Evolutionary conservation across 2,888 invertebrate species (phyloP).

Genomic region (Lymantria monacha): DNA sequence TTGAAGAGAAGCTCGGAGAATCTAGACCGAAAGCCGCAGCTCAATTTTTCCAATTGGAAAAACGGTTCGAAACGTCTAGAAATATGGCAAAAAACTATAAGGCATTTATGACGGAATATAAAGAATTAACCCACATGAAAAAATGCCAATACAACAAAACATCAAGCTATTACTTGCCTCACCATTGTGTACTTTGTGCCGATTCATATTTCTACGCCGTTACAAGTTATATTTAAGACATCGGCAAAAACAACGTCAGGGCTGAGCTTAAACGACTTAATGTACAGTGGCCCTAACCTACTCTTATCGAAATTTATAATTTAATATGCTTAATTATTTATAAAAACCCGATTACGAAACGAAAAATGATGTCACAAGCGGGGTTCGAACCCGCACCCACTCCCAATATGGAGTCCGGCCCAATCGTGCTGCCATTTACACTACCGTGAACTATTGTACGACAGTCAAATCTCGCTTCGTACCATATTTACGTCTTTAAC

Average conservation of each 20-base stretch:
- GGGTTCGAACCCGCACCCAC: too few relatives aligned
- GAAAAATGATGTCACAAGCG: too few relatives aligned
- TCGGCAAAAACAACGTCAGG: background rate
- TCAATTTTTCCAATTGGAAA: slow-evolving; percentile 2
- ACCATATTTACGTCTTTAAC: too few relatives aligned
- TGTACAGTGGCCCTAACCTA: slow-evolving; percentile 15
- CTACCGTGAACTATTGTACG: too few relatives aligned
- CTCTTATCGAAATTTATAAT: too few relatives aligned
- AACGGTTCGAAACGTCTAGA: background rate
- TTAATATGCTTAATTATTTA: too few relatives aligned
- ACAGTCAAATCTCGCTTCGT: too few relatives aligned
- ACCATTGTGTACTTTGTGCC: background rate
- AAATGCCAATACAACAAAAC: background rate
- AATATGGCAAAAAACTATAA: background rate
- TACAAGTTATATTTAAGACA: slow-evolving; percentile 3
- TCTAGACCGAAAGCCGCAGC: slow-evolving; percentile 2
- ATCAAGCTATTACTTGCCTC: background rate
- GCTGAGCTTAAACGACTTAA: slow-evolving; percentile 5
- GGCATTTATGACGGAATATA: slow-evolving; percentile 2
- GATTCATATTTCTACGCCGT: slow-evolving; percentile 1
- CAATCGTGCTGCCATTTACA: too few relatives aligned
- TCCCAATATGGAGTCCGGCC: too few relatives aligned
- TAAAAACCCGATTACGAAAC: too few relatives aligned
- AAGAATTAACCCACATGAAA: background rate
- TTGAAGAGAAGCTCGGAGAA: background rate